Evolutionary conservation across 2,888 invertebrate genomes (phyloP), one percentile per base, ranked within the genome.

Genomic region (Synanthedon tipuliformis): DNA sequence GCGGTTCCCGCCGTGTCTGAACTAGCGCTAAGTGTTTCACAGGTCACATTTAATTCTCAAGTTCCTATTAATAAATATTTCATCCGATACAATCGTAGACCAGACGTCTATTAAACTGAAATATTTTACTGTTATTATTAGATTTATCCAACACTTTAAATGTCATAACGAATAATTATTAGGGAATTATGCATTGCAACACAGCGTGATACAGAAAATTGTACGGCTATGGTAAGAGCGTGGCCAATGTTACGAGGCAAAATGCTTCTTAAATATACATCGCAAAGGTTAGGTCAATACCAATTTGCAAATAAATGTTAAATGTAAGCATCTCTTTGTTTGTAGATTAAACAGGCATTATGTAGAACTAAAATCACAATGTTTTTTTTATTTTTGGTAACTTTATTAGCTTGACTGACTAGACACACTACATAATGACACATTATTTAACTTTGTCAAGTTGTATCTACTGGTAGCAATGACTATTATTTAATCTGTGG

Each of bases 101-200:
- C 3, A 49, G 13, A 18, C 13, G 49, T 49, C 16, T 13, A 16
- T 49, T 49, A 49, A 16, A 18, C 13, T 12, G 49, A 13, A 45
- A 13, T 45, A 45, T 66, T 71, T 69, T 69, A 73, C 70, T 71
- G 67, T 69, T 68, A 69, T 64, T 65, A 59, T 63, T 56, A 60
- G 63, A 69, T 69, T 72, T 69, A 68, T 70, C 64, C 56, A 54
- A 53, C 59, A 57, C 58, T 61, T 65, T 57, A 64, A 69, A 70
- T 70, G 67, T 62, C 68, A 65, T 55, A 59, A 34, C 50, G 53
- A 58, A 54, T 48, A 48, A 49, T 49, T 49, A 18, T 49, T 49
- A 16, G 5, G 12, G 49, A 49, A 18, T 23, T 49, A 49, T 49
- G 23, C 12, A 16, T 12, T 15, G 23, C 16, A 48, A 11, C 56